Conservation (phyloP, 2,888 invertebrate genomes). For the Oscheius sp. region DNA sequence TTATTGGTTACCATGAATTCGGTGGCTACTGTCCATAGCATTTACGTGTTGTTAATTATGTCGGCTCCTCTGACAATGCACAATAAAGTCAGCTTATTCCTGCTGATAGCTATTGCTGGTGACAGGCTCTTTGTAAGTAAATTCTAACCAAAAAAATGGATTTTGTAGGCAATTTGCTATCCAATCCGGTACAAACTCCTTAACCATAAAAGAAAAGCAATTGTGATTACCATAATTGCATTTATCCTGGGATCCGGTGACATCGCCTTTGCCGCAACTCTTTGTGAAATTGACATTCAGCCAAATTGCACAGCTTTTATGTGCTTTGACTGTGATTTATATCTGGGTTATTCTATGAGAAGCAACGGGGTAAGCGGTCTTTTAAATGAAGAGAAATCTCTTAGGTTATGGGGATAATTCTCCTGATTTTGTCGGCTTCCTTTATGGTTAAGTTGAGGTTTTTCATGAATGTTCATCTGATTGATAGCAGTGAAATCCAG, state of each 20-base stretch:
- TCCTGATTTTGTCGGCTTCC: neutral
- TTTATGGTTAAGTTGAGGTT: neutral
- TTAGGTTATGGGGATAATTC: neutral
- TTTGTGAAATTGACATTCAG: neutral
- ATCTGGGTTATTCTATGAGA: neutral
- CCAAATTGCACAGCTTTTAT: constrained; percentile 4
- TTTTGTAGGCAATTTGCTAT: neutral
- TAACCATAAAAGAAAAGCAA: neutral
- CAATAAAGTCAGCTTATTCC: neutral
- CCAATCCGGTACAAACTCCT: neutral
- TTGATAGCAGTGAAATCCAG: neutral
- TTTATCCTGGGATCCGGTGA: neutral
- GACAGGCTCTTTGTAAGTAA: neutral
- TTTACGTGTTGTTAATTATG: neutral
- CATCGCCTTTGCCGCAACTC: neutral
- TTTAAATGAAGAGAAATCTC: neutral
- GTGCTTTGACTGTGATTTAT: neutral
- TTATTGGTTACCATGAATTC: too few relatives aligned
- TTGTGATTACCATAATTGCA: neutral
- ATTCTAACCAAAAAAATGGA: neutral
- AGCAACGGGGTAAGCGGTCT: neutral
- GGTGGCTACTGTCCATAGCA: too few relatives aligned
- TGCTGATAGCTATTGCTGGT: neutral
- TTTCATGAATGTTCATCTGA: neutral
- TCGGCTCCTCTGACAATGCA: neutral